Base-by-base conservation (phyloP, 2,888 invertebrate species). In the Brenthis ino region DNA sequence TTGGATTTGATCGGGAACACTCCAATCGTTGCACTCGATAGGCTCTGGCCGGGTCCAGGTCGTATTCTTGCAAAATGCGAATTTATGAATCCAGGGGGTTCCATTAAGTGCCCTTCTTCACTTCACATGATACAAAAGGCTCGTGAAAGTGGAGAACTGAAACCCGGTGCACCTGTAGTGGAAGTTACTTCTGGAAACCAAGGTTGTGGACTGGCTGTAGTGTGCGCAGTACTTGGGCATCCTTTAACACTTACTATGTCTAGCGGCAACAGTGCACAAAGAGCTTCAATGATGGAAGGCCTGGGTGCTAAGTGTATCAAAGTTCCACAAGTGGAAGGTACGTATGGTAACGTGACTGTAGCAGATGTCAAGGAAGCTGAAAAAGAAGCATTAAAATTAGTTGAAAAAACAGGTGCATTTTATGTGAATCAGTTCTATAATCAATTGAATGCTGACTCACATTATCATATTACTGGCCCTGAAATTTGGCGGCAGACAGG, bases 401-500 rank as follows among this genome's bases (percentile, higher is more conserved):
- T 85, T 0, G 80, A 85, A 13, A 79, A 89, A 33, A 86, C 84
- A 1, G 85, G 85, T 6, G 89, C 89, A 6, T 92, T 82, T 75
- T 90, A 86, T 64, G 89, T 93, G 0, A 88, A 90, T 71, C 92
- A 93, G 72, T 92, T 91, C 68, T 84, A 82, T 68, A 92, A 92
- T 61, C 76, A 81, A 0, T 82, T 79, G 0, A 92, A 92, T 69
- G 76, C 85, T 2, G 77, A 82, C 0, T 80, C 92, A 0, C 92
- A 93, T 77, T 93, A 92, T 73, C 69, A 78, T n/a, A 83, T 85
- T 1, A 93, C 93, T 0, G 92, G 93, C 0, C 93, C 92, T 1
- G 92, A 93, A 75, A 92, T 93, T 72, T 93, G 92, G 92, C 83
- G 77, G 61, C 92, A 93, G 71, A 89, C 91, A 6, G 92, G 92